Evolutionary conservation across 2,888 invertebrate species (phyloP).

Genomic region (Hedya salicella): DNA sequence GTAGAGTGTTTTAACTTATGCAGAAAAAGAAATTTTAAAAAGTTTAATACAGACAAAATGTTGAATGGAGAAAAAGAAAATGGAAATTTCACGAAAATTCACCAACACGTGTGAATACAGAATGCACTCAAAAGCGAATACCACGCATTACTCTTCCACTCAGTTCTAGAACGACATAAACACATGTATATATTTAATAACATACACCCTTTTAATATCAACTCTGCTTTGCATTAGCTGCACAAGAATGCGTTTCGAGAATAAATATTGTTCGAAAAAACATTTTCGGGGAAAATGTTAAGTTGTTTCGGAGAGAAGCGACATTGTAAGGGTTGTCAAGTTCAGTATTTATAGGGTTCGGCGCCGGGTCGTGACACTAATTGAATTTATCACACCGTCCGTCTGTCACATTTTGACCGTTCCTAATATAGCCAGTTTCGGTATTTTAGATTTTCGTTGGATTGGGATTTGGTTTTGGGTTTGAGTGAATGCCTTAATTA

Average conservation of each 20-base stretch:
- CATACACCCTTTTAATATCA: slow-evolving; percentile 12
- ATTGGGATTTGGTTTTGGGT: neutral
- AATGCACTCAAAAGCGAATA: slow-evolving; percentile 33
- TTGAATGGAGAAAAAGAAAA: slow-evolving; percentile 8
- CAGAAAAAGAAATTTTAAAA: too few species aligned
- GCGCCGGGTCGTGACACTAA: slow-evolving; percentile 31
- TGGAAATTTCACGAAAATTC: neutral
- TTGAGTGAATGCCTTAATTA: too few species aligned
- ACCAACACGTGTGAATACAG: slow-evolving; percentile 13
- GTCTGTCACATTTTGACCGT: slow-evolving; percentile 29
- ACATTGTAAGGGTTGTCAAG: slow-evolving; percentile 21
- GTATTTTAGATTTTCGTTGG: neutral
- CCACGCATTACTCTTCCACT: neutral
- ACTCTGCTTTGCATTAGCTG: slow-evolving; percentile 23
- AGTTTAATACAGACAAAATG: neutral
- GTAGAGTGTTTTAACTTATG: too few species aligned
- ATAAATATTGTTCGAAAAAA: slow-evolving; percentile 45
- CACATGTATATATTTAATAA: neutral
- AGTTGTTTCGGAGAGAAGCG: slow-evolving; percentile 31
- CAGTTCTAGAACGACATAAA: slow-evolving; percentile 7
- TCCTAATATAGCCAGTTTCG: slow-evolving; percentile 10
- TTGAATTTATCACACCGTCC: slow-evolving; percentile 38
- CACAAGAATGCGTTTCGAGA: slow-evolving; percentile 40
- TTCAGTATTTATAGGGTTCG: slow-evolving; percentile 39
- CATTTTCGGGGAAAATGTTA: slow-evolving; percentile 42